A percentile compares a stretch with the other conserved stretches of the same genome.
Conservation (phyloP, 2,797 vertebrate genomes). For the Phaenicophaeus curvirostris region DNA sequence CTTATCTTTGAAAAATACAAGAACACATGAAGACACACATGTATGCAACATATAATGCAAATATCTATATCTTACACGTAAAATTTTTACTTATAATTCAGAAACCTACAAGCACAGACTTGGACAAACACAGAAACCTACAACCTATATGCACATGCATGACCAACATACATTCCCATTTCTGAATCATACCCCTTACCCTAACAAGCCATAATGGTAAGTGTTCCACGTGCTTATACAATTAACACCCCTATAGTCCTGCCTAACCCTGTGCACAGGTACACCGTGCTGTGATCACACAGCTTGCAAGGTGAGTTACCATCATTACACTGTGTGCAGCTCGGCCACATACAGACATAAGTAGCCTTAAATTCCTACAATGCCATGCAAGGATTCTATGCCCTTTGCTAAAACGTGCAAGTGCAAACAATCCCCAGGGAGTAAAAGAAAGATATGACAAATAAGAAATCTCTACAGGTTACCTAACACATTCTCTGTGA, state of each 20-base stretch:
- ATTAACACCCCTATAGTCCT: fast-evolving
- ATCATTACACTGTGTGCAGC: not conserved
- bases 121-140: not conserved
- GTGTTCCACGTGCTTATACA: not conserved
- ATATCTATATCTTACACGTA: not conserved
- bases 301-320: not conserved
- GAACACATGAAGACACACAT: not conserved
- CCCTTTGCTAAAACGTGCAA: not conserved
- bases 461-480: not conserved
- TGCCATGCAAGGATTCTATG: not conserved
- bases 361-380: not conserved
- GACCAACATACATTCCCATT: not conserved
- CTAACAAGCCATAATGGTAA: not conserved
- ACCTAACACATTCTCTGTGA: not conserved
- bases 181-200: not conserved
- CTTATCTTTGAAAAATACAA: not conserved
- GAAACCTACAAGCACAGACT: not conserved
- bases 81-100: not conserved
- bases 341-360: fast-evolving
- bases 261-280: fast-evolving
- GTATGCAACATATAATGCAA: not conserved
- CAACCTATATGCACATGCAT: not conserved
- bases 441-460: not conserved
- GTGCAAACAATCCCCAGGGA: not conserved
- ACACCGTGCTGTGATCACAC: not conserved